These are phyloP conservation scores for Heloderma charlesbogerti DNA, from an alignment of 2,113 vertebrate species.

Conservation along the genomic window DNA sequence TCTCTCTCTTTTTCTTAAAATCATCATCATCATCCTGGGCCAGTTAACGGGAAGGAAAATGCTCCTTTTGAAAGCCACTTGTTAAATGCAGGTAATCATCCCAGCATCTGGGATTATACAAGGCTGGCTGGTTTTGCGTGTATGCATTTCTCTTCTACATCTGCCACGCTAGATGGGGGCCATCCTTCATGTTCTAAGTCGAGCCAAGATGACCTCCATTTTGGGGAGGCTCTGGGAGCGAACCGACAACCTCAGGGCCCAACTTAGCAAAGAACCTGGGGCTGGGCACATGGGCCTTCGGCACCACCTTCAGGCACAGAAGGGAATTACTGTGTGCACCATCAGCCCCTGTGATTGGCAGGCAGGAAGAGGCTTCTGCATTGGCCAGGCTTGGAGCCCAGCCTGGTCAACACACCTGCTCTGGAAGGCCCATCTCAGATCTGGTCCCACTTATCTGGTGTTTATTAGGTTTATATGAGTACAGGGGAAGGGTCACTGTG, in stretches of 20 bases:
- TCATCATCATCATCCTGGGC: not conserved
- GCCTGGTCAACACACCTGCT: not conserved
- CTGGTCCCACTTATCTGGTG: not conserved
- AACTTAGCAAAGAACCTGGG: too few species aligned
- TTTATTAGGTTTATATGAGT: not conserved
- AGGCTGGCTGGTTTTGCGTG: not conserved
- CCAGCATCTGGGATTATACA: not conserved
- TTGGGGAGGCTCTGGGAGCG: not conserved
- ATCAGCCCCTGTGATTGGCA: not conserved
- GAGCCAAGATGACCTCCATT: not conserved
- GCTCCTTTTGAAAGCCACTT: not conserved
- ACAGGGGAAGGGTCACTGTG: not conserved
- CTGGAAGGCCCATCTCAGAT: too few species aligned
- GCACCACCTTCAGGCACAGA: not conserved
- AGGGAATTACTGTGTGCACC: not conserved
- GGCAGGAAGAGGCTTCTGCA: not conserved
- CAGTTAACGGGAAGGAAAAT: not conserved
- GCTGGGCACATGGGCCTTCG: not conserved
- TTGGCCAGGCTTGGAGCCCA: not conserved
- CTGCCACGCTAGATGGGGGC: not conserved
- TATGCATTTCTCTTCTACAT: not conserved
- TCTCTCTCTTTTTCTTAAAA: not conserved
- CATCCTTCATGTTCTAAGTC: not conserved
- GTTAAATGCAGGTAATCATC: conserved; percentile 4
- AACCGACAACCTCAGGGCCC: not conserved